A percentile compares a stretch with the other conserved stretches of the same genome.
Evolutionary conservation across 2,113 vertebrate genomes (phyloP).

Genomic region (Paradoxurus hermaphroditus): DNA sequence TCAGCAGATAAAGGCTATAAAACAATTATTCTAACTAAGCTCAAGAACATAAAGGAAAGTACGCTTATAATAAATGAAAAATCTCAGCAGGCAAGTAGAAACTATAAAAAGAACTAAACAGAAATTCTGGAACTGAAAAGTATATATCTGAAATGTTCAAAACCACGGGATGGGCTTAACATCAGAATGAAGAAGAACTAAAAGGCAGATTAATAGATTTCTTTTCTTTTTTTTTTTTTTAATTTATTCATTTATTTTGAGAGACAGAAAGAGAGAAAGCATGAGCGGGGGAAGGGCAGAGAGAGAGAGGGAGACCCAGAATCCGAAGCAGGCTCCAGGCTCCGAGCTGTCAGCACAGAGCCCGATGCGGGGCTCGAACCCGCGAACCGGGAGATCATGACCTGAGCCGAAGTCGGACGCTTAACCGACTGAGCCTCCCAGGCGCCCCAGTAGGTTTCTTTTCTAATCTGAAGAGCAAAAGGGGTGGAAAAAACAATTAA

Average conservation of each 20-base stretch:
- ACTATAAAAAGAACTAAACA: constrained; percentile 18
- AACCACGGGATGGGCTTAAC: background rate
- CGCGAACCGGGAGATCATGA: too few relatives aligned
- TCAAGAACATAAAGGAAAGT: constrained; percentile 12
- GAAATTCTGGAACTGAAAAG: constrained; percentile 22
- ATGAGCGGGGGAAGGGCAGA: too few relatives aligned
- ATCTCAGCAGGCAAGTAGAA: background rate
- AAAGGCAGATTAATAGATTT: background rate
- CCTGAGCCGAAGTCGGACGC: too few relatives aligned
- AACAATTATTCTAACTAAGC: background rate
- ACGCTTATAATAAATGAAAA: background rate
- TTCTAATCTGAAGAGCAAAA: background rate
- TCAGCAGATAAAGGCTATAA: background rate
- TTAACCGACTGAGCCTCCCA: too few relatives aligned
- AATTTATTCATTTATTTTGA: too few relatives aligned
- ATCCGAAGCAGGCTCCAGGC: too few relatives aligned
- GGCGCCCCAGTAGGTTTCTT: background rate
- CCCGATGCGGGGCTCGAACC: too few relatives aligned
- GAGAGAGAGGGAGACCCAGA: too few relatives aligned
- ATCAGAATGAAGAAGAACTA: background rate
- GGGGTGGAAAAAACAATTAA: background rate
- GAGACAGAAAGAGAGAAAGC: too few relatives aligned
- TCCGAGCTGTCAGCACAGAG: too few relatives aligned
- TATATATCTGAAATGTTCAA: background rate
- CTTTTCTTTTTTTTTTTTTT: background rate